phyloP scores from a whole-genome alignment of 2,888 invertebrate species.

The Melanostoma scalare region DNA sequence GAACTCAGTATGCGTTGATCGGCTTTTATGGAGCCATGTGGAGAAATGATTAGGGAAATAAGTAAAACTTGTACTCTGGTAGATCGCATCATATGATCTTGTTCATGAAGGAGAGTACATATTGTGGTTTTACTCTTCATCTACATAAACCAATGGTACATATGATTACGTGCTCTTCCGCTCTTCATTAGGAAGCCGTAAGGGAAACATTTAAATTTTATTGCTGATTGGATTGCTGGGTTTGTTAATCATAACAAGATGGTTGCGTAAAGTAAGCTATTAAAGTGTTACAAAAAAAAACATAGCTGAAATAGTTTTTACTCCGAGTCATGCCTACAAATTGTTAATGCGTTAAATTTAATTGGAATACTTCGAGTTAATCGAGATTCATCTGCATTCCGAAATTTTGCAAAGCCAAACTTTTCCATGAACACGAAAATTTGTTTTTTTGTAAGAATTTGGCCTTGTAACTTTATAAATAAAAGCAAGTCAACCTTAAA shows the following conservation, averaged over 20 bases:
- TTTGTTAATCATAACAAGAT: not conserved
- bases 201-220: slow-evolving; percentile 1
- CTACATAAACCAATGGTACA: slow-evolving; percentile 25
- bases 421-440: too few species aligned
- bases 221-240: slow-evolving; percentile 1
- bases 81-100: slow-evolving; percentile 46
- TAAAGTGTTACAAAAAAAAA: slow-evolving; percentile 4
- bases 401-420: too few species aligned
- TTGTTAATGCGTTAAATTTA: too few species aligned
- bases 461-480: too few species aligned
- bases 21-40: slow-evolving; percentile 52
- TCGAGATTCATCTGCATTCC: too few species aligned
- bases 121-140: slow-evolving; percentile 54
- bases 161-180: slow-evolving; percentile 46
- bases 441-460: too few species aligned
- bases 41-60: slow-evolving; percentile 41
- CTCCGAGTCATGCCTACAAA: too few species aligned
- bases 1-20: slow-evolving; percentile 52
- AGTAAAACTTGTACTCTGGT: slow-evolving; percentile 27
- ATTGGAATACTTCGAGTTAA: too few species aligned
- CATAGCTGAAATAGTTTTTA: not conserved
- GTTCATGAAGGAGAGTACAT: slow-evolving; percentile 39
- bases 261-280: slow-evolving; percentile 36
- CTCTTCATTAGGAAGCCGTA: slow-evolving; percentile 21
- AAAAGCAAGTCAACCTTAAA: too few species aligned